phyloP scores from a whole-genome alignment of 1,140 invertebrate species.

The Eciton burchellii region DNA sequence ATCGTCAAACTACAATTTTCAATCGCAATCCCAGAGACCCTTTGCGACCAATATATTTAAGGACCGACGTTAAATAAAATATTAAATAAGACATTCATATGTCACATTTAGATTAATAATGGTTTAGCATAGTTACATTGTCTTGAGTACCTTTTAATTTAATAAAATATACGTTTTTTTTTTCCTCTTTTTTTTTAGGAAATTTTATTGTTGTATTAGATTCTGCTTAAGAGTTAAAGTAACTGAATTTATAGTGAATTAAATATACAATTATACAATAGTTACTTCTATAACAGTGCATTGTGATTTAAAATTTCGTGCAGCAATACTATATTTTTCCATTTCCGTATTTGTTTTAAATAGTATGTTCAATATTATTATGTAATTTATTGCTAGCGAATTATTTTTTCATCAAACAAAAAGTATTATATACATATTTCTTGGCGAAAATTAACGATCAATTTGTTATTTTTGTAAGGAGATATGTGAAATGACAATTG shows the following conservation, averaged over 20 bases:
- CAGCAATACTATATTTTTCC: neutral
- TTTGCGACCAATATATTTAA: conserved; percentile 66
- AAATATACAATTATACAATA: conserved; percentile 31
- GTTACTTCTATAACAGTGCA: neutral
- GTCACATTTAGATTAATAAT: conserved; percentile 28
- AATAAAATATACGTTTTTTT: neutral
- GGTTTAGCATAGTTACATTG: neutral
- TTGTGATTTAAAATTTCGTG: neutral
- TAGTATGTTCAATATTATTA: conserved; percentile 1
- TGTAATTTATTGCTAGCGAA: conserved; percentile 7
- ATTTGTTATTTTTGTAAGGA: conserved; percentile 21
- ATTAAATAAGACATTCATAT: conserved; percentile 20
- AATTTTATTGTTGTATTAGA: neutral
- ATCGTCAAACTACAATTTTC: conserved; percentile 60
- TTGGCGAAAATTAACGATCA: neutral
- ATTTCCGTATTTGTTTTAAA: conserved; percentile 8
- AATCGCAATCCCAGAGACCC: conserved; percentile 65
- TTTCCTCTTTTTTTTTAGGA: neutral
- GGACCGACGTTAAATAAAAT: conserved; percentile 64
- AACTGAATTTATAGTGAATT: neutral
- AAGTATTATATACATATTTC: neutral
- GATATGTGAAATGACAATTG: neutral
- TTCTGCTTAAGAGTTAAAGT: neutral
- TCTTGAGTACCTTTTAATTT: neutral
- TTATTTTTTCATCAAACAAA: conserved; percentile 4